A percentile compares a stretch with the other conserved stretches of the same genome.
Evolutionary conservation across 2,888 invertebrate species (phyloP).

Genomic region (Metallyticus violacea): DNA sequence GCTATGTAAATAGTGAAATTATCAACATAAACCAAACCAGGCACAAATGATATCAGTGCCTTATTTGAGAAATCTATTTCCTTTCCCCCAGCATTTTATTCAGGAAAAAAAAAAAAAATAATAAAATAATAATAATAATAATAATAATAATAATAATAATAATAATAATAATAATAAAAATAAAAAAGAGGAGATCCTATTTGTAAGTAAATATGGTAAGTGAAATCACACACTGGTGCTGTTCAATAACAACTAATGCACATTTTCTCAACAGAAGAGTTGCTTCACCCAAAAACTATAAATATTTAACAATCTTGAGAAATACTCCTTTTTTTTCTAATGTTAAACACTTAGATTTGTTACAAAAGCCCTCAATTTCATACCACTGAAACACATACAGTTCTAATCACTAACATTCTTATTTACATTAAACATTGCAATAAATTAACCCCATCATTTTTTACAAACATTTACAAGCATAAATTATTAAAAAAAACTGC

Average conservation of each 20-base stretch:
- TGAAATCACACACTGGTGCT: background rate
- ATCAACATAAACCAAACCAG: too few species aligned
- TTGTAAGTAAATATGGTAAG: background rate
- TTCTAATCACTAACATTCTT: background rate
- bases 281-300: background rate
- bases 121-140: too few species aligned
- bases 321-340: background rate
- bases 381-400: background rate
- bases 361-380: background rate
- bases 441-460: background rate
- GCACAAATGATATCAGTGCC: too few species aligned
- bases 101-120: too few species aligned
- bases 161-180: too few species aligned
- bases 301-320: background rate
- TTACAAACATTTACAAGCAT: background rate
- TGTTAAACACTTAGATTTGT: background rate
- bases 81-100: too few species aligned
- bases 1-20: too few species aligned
- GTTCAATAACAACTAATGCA: background rate
- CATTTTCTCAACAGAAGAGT: background rate
- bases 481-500: background rate
- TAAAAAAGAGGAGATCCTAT: background rate
- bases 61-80: too few species aligned
- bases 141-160: too few species aligned
- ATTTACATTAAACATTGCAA: background rate